Evolutionary conservation across 2,888 invertebrate genomes (phyloP).

Genomic region (Tenthredo notha): DNA sequence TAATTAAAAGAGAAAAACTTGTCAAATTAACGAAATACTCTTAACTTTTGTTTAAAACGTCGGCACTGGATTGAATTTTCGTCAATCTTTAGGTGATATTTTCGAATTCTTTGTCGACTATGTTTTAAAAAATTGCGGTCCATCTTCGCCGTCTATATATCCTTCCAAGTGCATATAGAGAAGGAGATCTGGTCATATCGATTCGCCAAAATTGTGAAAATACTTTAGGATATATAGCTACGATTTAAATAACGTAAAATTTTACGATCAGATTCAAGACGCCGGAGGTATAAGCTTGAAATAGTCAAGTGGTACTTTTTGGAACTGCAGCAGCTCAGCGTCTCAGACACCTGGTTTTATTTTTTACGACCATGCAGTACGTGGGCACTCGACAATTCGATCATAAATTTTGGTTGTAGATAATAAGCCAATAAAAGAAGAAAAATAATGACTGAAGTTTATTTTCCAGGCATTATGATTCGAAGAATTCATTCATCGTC

Average conservation of each 20-base stretch:
- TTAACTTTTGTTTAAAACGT: too few relatives aligned
- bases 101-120: neutral
- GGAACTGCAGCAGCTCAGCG: conserved; percentile 18
- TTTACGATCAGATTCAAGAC: neutral
- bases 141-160: neutral
- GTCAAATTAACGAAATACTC: too few relatives aligned
- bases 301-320: conserved; percentile 37
- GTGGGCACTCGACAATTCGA: conserved; percentile 9
- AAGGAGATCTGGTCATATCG: neutral
- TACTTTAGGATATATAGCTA: neutral
- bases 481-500: neutral
- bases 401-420: neutral
- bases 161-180: neutral
- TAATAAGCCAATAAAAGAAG: neutral
- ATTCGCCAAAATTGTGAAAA: neutral
- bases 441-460: neutral
- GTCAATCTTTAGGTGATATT: too few relatives aligned
- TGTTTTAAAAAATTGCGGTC: neutral
- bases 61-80: too few relatives aligned
- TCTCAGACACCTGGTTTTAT: conserved; percentile 28
- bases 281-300: neutral
- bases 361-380: neutral
- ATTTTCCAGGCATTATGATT: neutral
- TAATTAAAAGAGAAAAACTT: too few relatives aligned
- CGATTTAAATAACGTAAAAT: neutral